Conservation (phyloP, 2,888 invertebrate species). For the Machimus rusticus region DNA sequence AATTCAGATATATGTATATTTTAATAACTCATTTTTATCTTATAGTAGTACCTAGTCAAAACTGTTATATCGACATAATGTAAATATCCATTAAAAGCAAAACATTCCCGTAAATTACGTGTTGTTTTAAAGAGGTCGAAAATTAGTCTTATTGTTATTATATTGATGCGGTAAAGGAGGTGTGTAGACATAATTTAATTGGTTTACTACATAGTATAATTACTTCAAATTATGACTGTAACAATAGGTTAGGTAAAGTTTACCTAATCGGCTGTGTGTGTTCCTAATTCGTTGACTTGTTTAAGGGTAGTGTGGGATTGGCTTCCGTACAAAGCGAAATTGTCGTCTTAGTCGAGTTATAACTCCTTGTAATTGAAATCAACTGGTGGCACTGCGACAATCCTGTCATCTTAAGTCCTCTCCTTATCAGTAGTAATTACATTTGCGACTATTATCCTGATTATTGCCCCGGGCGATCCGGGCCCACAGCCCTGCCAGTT, state of each 20-base stretch:
- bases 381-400: not conserved
- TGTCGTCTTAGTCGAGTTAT: not conserved
- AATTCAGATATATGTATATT: too few relatives aligned
- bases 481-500: not conserved
- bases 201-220: too few relatives aligned
- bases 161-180: too few relatives aligned
- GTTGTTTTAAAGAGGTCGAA: too few relatives aligned
- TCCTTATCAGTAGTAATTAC: not conserved
- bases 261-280: not conserved
- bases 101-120: too few relatives aligned
- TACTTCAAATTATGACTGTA: not conserved
- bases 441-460: not conserved
- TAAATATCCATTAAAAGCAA: too few relatives aligned
- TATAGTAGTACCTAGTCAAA: too few relatives aligned
- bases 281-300: not conserved
- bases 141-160: too few relatives aligned
- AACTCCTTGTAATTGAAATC: not conserved
- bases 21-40: too few relatives aligned
- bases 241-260: not conserved
- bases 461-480: not conserved
- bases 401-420: not conserved
- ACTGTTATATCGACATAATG: too few relatives aligned
- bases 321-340: not conserved
- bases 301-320: not conserved
- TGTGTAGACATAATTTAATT: too few relatives aligned